A percentile compares a stretch with the other conserved stretches of the same genome.
phyloP scores from a whole-genome alignment of 2,888 invertebrate species.

The Pterostichus niger region DNA sequence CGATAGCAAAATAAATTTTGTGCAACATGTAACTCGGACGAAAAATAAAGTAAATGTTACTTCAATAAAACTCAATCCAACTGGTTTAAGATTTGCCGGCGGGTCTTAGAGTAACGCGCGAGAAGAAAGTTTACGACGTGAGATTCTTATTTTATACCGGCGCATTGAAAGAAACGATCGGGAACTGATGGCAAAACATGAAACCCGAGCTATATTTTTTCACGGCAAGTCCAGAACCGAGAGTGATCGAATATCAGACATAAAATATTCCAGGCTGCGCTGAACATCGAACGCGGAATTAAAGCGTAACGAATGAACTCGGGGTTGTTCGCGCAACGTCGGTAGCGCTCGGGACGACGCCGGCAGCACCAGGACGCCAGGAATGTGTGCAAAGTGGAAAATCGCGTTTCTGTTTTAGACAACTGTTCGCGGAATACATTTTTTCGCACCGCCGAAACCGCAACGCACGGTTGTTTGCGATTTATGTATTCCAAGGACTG shows the following conservation, averaged over 20 bases:
- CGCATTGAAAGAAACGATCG: constrained; percentile 62
- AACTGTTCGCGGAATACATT: constrained; percentile 64
- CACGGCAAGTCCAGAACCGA: background rate
- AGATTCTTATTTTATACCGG: constrained; percentile 57
- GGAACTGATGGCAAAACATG: constrained; percentile 57
- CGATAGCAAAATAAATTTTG: background rate
- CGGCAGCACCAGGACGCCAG: background rate
- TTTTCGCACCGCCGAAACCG: constrained; percentile 58
- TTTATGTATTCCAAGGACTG: constrained; percentile 65
- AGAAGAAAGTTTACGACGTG: constrained; percentile 50
- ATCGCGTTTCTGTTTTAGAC: constrained; percentile 64
- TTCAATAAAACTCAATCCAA: constrained; percentile 57
- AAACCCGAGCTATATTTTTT: constrained; percentile 38
- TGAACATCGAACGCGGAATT: constrained; percentile 32
- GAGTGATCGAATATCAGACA: constrained; percentile 43
- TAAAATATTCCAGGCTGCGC: constrained; percentile 33
- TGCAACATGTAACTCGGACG: constrained; percentile 19
- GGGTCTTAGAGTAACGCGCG: background rate
- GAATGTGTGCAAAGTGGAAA: constrained; percentile 60
- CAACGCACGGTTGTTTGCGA: constrained; percentile 59
- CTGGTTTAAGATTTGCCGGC: constrained; percentile 54
- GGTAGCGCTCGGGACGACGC: background rate
- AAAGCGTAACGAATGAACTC: constrained; percentile 4
- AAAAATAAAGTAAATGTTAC: constrained; percentile 50
- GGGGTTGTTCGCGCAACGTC: too few species aligned